Evolutionary conservation across 2,888 invertebrate genomes (phyloP).

Genomic region (Leucophenga maculata): DNA sequence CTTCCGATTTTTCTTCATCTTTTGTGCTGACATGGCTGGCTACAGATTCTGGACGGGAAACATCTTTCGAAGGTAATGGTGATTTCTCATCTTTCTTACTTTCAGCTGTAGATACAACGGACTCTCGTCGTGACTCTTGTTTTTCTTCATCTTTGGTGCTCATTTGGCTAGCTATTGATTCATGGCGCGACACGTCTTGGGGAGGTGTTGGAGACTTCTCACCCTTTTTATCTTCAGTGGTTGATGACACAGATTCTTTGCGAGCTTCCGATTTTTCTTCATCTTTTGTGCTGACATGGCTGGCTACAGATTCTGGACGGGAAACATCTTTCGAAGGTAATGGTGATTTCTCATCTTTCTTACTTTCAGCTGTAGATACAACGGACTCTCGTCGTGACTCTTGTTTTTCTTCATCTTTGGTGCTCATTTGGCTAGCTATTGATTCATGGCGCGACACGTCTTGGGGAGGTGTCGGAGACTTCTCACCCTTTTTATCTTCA

Average conservation of each 20-base stretch:
- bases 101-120: conserved; percentile 2
- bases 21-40: conserved; percentile 38
- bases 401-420: too few relatives aligned
- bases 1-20: conserved; percentile 40
- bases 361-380: too few relatives aligned
- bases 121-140: conserved; percentile 32
- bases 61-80: conserved; percentile 33
- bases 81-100: conserved; percentile 38
- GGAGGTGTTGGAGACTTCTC: conserved; percentile 28
- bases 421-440: too few relatives aligned
- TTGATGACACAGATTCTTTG: conserved; percentile 28
- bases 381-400: too few relatives aligned
- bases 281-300: conserved; percentile 37
- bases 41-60: conserved; percentile 59
- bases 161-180: conserved; percentile 46
- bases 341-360: too few relatives aligned
- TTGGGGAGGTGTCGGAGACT: conserved; percentile 29
- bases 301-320: conserved; percentile 55
- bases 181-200: conserved; percentile 46
- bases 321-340: conserved; percentile 49
- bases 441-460: too few relatives aligned
- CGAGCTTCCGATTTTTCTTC: conserved; percentile 34
- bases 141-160: conserved; percentile 36
- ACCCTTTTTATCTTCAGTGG: conserved; percentile 22
- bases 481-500: conserved; percentile 31